phyloP scores from a whole-genome alignment of 2,888 invertebrate genomes.

The Amblyjoppa proteus region DNA sequence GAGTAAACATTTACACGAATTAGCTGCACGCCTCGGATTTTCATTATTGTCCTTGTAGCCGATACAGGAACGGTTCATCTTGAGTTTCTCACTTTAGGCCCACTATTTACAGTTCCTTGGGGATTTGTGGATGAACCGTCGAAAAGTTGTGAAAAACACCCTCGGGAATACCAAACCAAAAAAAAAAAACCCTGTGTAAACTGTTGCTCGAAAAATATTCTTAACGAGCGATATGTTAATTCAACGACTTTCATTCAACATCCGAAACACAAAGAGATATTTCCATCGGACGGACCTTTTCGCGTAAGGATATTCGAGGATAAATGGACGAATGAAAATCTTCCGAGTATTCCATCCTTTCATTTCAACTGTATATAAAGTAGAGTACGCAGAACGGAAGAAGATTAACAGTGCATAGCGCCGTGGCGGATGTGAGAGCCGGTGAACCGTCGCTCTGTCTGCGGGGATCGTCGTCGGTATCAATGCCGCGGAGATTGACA shows the following conservation, averaged over 20 bases:
- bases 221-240: background rate
- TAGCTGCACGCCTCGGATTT: constrained; percentile 65
- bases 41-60: constrained; percentile 34
- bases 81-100: constrained; percentile 50
- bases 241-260: constrained; percentile 2
- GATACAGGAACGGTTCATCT: constrained; percentile 41
- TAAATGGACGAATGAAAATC: constrained; percentile 32
- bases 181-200: constrained; percentile 45
- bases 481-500: constrained; percentile 84
- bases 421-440: constrained; percentile 57
- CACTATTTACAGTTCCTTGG: constrained; percentile 61
- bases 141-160: constrained; percentile 52
- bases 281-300: background rate
- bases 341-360: constrained; percentile 36
- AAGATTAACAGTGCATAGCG: constrained; percentile 61
- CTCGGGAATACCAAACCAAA: constrained; percentile 44
- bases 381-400: constrained; percentile 49
- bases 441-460: constrained; percentile 77
- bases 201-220: constrained; percentile 3
- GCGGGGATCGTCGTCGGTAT: constrained; percentile 81
- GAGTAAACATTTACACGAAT: constrained; percentile 73
- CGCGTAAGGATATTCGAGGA: background rate
- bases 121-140: constrained; percentile 60
- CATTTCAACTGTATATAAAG: constrained; percentile 40
- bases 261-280: constrained; percentile 2